These are phyloP conservation scores for Periplaneta americana DNA, from an alignment of 1,140 invertebrate genomes.

Conservation along the genomic window DNA sequence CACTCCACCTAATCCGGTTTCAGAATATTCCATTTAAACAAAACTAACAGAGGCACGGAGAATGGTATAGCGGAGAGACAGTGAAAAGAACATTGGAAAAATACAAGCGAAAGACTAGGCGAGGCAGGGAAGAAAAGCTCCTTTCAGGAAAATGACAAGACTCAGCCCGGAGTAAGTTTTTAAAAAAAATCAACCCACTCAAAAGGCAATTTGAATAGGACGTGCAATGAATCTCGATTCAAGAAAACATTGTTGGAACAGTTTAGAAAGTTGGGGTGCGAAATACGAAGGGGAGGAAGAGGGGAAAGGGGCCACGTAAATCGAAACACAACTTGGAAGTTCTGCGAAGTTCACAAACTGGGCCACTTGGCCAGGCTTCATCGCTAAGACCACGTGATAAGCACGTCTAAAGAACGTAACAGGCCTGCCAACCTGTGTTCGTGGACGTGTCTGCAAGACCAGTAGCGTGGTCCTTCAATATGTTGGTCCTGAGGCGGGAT, in stretches of 20 bases:
- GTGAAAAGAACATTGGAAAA: not conserved
- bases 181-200: slow-evolving; percentile 6
- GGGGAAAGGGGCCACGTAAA: not conserved
- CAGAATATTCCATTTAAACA: not conserved
- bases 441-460: no score
- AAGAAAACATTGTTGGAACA: not conserved
- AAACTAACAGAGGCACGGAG: not conserved
- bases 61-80: not conserved
- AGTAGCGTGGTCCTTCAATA: no score
- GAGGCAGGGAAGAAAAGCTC: not conserved
- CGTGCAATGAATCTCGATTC: slow-evolving; percentile 3
- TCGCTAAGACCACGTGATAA: not conserved
- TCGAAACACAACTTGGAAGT: not conserved
- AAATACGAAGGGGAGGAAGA: not conserved
- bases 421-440: no score
- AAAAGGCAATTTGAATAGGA: slow-evolving; percentile 10
- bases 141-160: not conserved
- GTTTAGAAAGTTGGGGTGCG: not conserved
- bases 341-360: not conserved
- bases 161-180: not conserved
- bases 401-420: not conserved
- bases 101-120: not conserved
- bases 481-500: no score
- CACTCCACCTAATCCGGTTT: not conserved
- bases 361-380: not conserved